phyloP scores from a whole-genome alignment of 1,140 invertebrate genomes.

The Euwallacea similis region DNA sequence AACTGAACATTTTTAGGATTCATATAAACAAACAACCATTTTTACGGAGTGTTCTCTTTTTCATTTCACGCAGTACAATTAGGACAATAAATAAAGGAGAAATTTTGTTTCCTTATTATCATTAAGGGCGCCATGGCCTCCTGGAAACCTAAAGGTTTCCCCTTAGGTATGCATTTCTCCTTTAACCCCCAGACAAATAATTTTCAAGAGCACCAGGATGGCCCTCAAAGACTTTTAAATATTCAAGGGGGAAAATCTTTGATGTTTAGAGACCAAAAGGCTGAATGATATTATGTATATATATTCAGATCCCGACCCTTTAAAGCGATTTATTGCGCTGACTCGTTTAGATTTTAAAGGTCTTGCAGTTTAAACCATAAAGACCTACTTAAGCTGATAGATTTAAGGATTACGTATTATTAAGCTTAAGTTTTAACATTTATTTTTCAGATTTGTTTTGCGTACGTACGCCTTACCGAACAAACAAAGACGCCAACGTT shows the following conservation, averaged over 20 bases:
- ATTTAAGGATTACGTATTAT: not conserved
- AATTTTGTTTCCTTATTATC: too few species aligned
- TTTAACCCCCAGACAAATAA: too few species aligned
- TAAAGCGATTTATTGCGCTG: constrained; percentile 18
- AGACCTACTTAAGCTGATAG: not conserved
- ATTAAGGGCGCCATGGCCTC: too few species aligned
- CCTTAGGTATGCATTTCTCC: too few species aligned
- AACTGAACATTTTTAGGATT: not conserved
- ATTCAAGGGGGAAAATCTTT: constrained; percentile 14
- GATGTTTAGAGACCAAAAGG: constrained; percentile 10
- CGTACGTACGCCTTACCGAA: not conserved
- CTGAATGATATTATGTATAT: not conserved
- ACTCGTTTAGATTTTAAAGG: constrained; percentile 12
- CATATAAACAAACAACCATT: too few species aligned
- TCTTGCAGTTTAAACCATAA: not conserved
- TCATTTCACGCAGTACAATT: too few species aligned
- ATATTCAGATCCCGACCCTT: constrained; percentile 9
- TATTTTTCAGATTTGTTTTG: not conserved
- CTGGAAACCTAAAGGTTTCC: too few species aligned
- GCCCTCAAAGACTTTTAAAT: constrained; percentile 15
- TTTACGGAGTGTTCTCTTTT: too few species aligned
- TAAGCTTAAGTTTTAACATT: not conserved
- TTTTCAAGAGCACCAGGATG: not conserved
- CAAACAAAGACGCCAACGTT: not conserved
- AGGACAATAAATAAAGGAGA: too few species aligned